Evolutionary conservation across 1,140 invertebrate genomes (phyloP).

Genomic region (Teleogryllus occipitalis): DNA sequence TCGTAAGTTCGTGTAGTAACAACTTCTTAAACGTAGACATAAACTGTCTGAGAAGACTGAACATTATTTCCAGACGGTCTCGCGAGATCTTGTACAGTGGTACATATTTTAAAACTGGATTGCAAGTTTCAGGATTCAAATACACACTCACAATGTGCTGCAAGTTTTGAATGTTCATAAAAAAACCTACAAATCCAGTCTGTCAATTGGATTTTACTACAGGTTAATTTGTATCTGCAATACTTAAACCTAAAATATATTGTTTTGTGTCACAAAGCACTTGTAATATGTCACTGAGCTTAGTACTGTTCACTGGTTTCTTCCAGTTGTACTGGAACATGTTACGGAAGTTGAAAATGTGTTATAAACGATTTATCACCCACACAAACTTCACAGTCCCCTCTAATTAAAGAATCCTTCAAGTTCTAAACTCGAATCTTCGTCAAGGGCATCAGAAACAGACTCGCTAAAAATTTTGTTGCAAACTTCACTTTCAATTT

Average conservation of each 20-base stretch:
- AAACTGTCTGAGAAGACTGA: conserved; percentile 31
- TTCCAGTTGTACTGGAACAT: conserved; percentile 3
- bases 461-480: conserved; percentile 28
- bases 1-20: neutral
- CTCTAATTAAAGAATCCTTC: conserved; percentile 25
- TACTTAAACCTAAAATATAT: neutral
- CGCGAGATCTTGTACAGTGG: conserved; percentile 34
- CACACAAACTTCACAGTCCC: conserved; percentile 26
- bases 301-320: neutral
- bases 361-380: conserved; percentile 30
- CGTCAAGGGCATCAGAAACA: conserved; percentile 26
- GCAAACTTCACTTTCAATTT: conserved; percentile 31
- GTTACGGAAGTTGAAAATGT: conserved; percentile 30
- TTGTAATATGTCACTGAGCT: neutral
- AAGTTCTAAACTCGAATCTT: conserved; percentile 22
- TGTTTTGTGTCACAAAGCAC: neutral
- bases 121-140: neutral
- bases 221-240: neutral
- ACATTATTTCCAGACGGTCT: conserved; percentile 36
- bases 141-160: neutral
- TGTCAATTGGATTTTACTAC: neutral
- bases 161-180: neutral
- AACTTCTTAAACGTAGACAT: neutral
- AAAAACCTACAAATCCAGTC: conserved; percentile 7
- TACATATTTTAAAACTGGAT: conserved; percentile 24